phyloP scores from a whole-genome alignment of 2,113 vertebrate genomes.

The Butorides virescens region DNA sequence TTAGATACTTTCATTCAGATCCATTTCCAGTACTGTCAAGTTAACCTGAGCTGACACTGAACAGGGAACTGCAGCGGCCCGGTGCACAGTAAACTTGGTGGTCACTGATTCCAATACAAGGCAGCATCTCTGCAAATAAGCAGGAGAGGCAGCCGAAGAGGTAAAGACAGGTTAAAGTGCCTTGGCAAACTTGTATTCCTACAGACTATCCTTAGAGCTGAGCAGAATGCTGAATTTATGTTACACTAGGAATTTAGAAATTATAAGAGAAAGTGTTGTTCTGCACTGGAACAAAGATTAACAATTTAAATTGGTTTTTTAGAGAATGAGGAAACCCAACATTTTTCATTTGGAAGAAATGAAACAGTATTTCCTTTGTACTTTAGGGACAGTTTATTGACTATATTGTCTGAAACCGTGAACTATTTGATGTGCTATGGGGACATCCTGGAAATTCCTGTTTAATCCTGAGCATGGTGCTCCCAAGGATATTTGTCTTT shows the following conservation, averaged over 20 bases:
- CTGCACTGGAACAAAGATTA: background rate
- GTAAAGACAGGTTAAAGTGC: background rate
- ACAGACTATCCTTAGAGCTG: background rate
- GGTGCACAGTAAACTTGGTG: background rate
- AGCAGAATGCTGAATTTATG: background rate
- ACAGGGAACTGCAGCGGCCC: background rate
- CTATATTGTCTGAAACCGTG: background rate
- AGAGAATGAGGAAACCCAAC: background rate
- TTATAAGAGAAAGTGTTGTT: background rate
- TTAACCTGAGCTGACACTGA: background rate
- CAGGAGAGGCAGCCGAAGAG: background rate
- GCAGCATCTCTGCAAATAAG: background rate
- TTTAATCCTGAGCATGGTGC: background rate
- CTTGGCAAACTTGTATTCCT: background rate
- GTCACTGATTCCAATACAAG: rapidly evolving
- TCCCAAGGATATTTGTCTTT: background rate
- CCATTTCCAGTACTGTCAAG: background rate
- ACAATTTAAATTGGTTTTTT: background rate
- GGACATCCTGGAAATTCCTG: background rate
- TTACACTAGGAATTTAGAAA: background rate
- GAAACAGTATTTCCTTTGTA: background rate
- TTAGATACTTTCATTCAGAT: background rate
- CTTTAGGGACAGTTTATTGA: background rate
- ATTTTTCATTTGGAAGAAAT: background rate
- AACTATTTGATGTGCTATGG: background rate